Evolutionary conservation across 1,140 invertebrate genomes (phyloP), one percentile per base, ranked within the genome.

Genomic region (Neodiprion pinetum): DNA sequence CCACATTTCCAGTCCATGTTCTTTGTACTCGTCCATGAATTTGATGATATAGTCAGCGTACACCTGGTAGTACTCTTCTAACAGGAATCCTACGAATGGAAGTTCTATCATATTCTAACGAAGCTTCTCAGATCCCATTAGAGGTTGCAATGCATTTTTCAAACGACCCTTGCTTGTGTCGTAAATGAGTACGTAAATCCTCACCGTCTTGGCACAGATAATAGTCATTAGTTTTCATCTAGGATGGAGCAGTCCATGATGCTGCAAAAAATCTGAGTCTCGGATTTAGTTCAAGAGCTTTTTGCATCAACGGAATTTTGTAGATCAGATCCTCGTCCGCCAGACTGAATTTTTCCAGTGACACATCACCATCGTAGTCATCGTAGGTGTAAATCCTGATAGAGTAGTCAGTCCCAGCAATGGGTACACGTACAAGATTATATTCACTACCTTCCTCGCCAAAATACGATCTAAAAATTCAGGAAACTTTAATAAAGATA

Each of bases 151-250:
- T 17, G 17, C 17, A 17, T 17, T 17, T 17, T 17, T 17, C 17
- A 17, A 17, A 17, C 17, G 17, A 17, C 17, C 17, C 17, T 17
- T 17, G 17, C 17, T 17, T 17, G 17, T 17, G 17, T 17, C 17
- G 17, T 17, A 17, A 17, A 17, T 17, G 17, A 0, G 17, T 17
- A 17, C 17, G 17, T 0, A 17, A 17, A 17, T 17, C 17, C 17
- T 17, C 17, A 17, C 17, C 17, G 17, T 17, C 17, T 17, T 17
- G 17, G 17, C 17, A 17, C 17, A 17, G 17, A 17, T 90, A 92
- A 70, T 84, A 86, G 28, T 93, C 88, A 80, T 94, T 96, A 0
- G 92, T 94, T 88, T 99, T 99, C 97, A 99, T 98, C 97, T 96
- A 99, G 7, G 89, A 85, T 0, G 97, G 97, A 0, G 97, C 91